Evolutionary conservation across 2,797 vertebrate species (phyloP).

Genomic region (Phrynocephalus guinanensis): DNA sequence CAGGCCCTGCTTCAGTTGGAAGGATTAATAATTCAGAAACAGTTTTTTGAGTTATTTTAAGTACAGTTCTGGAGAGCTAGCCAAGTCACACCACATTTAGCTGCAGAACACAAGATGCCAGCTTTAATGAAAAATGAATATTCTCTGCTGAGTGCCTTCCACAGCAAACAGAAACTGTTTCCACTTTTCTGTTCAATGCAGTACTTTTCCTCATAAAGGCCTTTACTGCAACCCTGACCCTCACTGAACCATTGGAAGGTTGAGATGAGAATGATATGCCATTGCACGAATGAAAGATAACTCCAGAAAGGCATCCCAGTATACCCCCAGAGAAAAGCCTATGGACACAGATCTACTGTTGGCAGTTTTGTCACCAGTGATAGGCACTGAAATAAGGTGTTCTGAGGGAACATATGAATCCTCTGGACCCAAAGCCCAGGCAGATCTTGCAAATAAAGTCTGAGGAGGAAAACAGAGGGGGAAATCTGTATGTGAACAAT

Average conservation of each 20-base stretch:
- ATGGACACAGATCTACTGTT: not conserved
- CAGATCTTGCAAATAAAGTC: not conserved
- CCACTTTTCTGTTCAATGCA: not conserved
- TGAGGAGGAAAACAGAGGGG: not conserved
- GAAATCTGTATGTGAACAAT: no score
- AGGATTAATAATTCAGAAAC: slow-evolving; percentile 33
- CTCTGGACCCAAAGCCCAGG: not conserved
- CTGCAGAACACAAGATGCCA: not conserved
- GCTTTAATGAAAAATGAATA: slow-evolving; percentile 20
- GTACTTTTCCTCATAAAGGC: not conserved
- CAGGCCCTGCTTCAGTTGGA: not conserved
- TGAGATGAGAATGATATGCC: not conserved
- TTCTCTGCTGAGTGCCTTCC: slow-evolving; percentile 12
- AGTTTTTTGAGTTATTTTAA: slow-evolving; percentile 8
- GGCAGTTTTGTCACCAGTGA: not conserved
- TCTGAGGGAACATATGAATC: not conserved
- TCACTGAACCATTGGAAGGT: not conserved
- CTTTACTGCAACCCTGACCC: not conserved
- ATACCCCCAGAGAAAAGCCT: not conserved
- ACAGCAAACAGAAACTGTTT: slow-evolving; percentile 12
- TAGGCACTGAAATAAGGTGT: not conserved
- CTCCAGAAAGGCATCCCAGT: not conserved
- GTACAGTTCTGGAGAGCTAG: not conserved
- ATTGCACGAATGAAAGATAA: not conserved
- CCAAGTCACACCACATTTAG: slow-evolving; percentile 11